A percentile compares a stretch with the other conserved stretches of the same genome.
phyloP scores from a whole-genome alignment of 2,797 vertebrate genomes.

The Nyctibius grandis region DNA sequence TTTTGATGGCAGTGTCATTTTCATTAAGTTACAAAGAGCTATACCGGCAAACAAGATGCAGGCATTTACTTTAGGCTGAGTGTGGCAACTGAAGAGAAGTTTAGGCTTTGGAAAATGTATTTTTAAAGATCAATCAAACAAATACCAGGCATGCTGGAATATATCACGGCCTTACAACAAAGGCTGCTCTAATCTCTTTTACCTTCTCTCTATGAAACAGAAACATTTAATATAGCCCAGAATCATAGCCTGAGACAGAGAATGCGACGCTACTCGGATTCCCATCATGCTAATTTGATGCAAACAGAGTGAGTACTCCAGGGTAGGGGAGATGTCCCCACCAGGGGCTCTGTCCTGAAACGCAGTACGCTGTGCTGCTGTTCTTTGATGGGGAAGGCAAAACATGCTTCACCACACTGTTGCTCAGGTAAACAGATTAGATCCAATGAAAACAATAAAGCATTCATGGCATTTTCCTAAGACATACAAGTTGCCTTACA shows the following conservation, averaged over 20 bases:
- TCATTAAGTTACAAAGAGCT: not conserved
- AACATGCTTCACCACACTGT: not conserved
- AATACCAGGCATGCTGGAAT: not conserved
- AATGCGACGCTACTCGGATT: not conserved
- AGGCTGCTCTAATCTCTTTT: not conserved
- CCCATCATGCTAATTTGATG: not conserved
- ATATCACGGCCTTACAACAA: not conserved
- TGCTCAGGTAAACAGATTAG: not conserved
- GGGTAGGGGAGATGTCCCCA: not conserved
- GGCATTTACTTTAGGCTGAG: not conserved
- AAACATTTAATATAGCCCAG: not conserved
- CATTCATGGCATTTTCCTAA: not conserved
- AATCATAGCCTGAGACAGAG: not conserved
- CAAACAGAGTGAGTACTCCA: not conserved
- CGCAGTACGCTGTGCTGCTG: accelerated
- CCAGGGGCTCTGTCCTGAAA: not conserved
- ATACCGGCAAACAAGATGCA: not conserved
- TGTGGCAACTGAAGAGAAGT: not conserved
- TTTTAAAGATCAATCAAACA: not conserved
- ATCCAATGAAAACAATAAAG: not conserved
- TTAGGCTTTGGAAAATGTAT: not conserved
- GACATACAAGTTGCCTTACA: not conserved
- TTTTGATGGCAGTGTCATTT: not conserved
- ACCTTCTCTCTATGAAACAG: not conserved
- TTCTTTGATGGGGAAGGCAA: not conserved